A percentile compares a stretch with the other conserved stretches of the same genome.
phyloP scores from a whole-genome alignment of 2,888 invertebrate genomes.

The Euplexia lucipara region DNA sequence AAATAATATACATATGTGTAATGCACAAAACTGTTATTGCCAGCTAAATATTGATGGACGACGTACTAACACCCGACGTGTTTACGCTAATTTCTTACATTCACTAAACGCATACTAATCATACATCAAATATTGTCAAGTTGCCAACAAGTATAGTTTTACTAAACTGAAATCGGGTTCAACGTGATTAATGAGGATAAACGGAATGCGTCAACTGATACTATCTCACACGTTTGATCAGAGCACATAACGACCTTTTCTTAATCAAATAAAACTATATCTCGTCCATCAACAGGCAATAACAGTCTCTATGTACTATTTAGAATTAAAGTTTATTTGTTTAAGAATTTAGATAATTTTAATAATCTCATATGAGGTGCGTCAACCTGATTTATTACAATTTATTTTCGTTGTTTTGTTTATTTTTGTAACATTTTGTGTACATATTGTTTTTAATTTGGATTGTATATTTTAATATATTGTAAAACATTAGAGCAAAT shows the following conservation, averaged over 20 bases:
- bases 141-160: slow-evolving; percentile 62
- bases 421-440: slow-evolving; percentile 62
- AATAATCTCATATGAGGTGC: slow-evolving; percentile 46
- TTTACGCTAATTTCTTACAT: slow-evolving; percentile 55
- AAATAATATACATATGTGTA: slow-evolving; percentile 31
- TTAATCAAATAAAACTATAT: slow-evolving; percentile 32
- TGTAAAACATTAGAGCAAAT: slow-evolving; percentile 43
- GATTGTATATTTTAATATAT: slow-evolving; percentile 57
- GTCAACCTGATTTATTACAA: slow-evolving; percentile 44
- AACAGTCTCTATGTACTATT: slow-evolving; percentile 35
- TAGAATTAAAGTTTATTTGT: slow-evolving; percentile 30
- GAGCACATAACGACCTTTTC: slow-evolving; percentile 29
- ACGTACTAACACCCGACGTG: slow-evolving; percentile 55
- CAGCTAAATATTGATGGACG: slow-evolving; percentile 59
- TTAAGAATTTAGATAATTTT: slow-evolving; percentile 50
- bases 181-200: slow-evolving; percentile 53
- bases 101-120: slow-evolving; percentile 56
- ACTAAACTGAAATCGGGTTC: slow-evolving; percentile 57
- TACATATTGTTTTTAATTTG: slow-evolving; percentile 62
- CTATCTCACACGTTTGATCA: slow-evolving; percentile 49
- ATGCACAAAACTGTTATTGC: slow-evolving; percentile 62
- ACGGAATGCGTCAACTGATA: slow-evolving; percentile 46
- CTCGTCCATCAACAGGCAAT: slow-evolving; percentile 44
- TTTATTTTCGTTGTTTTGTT: slow-evolving; percentile 57
- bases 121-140: slow-evolving; percentile 63